phyloP scores from a whole-genome alignment of 2,797 vertebrate species.

The Sardinella longiceps region DNA sequence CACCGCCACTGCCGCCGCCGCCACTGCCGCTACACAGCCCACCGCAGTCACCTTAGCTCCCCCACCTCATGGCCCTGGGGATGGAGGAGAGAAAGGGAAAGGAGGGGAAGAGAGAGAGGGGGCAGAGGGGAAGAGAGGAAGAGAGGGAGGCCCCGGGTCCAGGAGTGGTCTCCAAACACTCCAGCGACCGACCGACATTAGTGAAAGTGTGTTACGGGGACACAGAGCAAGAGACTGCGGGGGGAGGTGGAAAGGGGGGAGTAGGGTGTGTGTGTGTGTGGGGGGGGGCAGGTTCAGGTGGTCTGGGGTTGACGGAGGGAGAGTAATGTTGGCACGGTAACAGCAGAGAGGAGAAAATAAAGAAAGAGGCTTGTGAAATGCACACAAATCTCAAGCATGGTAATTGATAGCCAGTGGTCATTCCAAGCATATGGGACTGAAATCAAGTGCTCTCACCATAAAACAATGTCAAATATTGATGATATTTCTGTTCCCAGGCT shows the following conservation, averaged over 20 bases:
- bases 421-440: constrained; percentile 74
- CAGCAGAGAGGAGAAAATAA: constrained; percentile 9
- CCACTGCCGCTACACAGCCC: constrained; percentile 9
- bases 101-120: background rate
- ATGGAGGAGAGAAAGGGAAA: background rate
- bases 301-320: background rate
- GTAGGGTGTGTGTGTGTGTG: no score
- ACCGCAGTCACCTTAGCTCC: background rate
- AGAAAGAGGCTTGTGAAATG: constrained; percentile 57
- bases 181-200: constrained; percentile 7
- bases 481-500: constrained; percentile 79
- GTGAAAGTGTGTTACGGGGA: constrained; percentile 16
- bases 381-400: constrained; percentile 76
- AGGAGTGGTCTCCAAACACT: background rate
- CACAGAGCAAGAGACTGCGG: background rate
- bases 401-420: constrained; percentile 81
- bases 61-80: constrained; percentile 4
- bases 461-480: constrained; percentile 86
- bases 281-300: background rate
- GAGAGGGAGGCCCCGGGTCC: background rate
- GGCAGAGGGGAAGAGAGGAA: background rate
- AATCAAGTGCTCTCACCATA: constrained; percentile 82
- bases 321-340: constrained; percentile 21
- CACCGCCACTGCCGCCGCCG: constrained; percentile 38
- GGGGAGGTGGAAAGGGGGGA: background rate